phyloP scores from a whole-genome alignment of 2,888 invertebrate genomes.

The Andrena bicolor region DNA sequence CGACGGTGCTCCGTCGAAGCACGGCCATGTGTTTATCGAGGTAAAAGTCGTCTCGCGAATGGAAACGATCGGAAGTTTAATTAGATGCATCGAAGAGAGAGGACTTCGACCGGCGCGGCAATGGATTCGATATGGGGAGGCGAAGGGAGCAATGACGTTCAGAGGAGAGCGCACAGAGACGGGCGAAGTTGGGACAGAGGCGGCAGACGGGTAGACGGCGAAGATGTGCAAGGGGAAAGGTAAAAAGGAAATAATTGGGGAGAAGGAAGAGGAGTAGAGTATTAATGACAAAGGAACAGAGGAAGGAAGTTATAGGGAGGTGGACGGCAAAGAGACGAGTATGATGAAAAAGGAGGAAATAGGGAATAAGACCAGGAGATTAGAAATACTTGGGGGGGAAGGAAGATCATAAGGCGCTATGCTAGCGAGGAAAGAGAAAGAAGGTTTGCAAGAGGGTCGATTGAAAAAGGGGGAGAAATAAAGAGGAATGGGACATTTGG shows the following conservation, averaged over 20 bases:
- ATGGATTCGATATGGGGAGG: neutral
- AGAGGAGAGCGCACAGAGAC: neutral
- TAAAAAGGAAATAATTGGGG: no score
- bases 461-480: no score
- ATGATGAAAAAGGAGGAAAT: neutral
- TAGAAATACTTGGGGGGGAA: neutral
- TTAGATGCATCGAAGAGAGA: constrained; percentile 11
- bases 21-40: constrained; percentile 22
- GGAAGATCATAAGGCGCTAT: neutral
- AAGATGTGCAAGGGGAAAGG: no score
- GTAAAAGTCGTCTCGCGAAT: constrained; percentile 18
- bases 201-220: no score
- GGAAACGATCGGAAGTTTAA: constrained; percentile 20
- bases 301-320: no score
- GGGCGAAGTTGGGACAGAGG: no score
- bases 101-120: neutral
- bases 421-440: no score
- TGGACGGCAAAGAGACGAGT: neutral
- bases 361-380: neutral
- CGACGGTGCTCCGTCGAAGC: constrained; percentile 12
- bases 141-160: neutral
- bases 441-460: no score
- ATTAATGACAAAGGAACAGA: neutral
- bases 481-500: no score
- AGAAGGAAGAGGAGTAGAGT: neutral